Evolutionary conservation across 2,888 invertebrate genomes (phyloP).

Genomic region (Hirtodrosophila cameraria): DNA sequence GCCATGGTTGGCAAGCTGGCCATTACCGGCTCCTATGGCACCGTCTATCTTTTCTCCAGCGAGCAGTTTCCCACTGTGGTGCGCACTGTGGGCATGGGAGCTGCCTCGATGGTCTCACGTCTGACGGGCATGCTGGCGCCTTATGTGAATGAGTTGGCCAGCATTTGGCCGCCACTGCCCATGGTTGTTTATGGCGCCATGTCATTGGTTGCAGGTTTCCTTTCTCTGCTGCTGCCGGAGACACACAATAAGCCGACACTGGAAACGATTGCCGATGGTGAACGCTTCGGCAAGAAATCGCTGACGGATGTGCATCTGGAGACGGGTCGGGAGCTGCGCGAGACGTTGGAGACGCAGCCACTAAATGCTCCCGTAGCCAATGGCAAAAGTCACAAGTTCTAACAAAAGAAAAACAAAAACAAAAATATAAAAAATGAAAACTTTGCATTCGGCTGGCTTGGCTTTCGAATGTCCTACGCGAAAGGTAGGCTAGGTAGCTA

Average conservation of each 20-base stretch:
- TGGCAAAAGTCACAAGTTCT: constrained; percentile 45
- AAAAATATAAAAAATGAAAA: not conserved
- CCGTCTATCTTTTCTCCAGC: constrained; percentile 89
- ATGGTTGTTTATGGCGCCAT: constrained; percentile 89
- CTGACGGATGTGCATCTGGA: constrained; percentile 57
- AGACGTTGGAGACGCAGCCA: constrained; percentile 59
- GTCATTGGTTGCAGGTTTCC: constrained; percentile 89
- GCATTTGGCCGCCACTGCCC: constrained; percentile 87
- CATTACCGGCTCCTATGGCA: constrained; percentile 90
- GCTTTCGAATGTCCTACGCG: constrained; percentile 5
- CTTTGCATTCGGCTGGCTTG: constrained; percentile 6
- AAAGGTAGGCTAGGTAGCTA: constrained; percentile 13
- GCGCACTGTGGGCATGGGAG: constrained; percentile 93
- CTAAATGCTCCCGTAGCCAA: constrained; percentile 48
- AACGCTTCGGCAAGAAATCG: constrained; percentile 86
- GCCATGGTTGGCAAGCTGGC: constrained; percentile 90
- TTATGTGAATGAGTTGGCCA: constrained; percentile 89
- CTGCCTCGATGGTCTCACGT: constrained; percentile 94
- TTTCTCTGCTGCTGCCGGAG: constrained; percentile 91
- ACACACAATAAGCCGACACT: constrained; percentile 90
- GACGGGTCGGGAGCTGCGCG: constrained; percentile 54
- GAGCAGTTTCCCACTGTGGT: constrained; percentile 91
- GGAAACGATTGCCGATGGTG: constrained; percentile 92
- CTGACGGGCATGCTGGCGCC: constrained; percentile 89
- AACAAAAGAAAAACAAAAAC: not conserved